Conservation (phyloP, 2,113 vertebrate species). For the Aegithalos caudatus region DNA sequence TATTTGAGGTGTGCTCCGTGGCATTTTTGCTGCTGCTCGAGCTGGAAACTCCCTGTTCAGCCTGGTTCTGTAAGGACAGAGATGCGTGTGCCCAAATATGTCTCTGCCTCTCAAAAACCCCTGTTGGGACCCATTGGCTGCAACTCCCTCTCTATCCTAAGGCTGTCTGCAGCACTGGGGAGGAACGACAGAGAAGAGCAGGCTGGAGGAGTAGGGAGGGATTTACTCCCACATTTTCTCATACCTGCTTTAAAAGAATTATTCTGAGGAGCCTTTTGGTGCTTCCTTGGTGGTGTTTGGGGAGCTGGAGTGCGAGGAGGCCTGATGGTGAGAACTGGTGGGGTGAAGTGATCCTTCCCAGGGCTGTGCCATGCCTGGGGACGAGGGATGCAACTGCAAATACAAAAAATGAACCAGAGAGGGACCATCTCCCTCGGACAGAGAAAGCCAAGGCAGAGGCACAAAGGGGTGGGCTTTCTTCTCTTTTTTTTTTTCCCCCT, state of each 20-base stretch:
- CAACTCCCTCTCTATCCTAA: neutral
- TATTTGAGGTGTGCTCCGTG: fast-evolving
- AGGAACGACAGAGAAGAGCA: fast-evolving
- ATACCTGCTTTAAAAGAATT: neutral
- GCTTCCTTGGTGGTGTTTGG: neutral
- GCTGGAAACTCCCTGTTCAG: neutral
- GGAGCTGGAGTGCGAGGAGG: neutral
- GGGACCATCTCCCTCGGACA: neutral
- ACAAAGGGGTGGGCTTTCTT: slow-evolving; percentile 20
- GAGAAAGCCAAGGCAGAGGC: neutral
- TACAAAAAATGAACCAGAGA: neutral
- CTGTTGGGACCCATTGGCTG: neutral
- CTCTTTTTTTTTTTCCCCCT: neutral
- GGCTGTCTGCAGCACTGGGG: neutral
- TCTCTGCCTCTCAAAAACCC: neutral
- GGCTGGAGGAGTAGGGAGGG: neutral
- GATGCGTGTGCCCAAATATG: fast-evolving
- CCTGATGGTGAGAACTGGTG: neutral
- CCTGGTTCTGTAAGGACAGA: neutral
- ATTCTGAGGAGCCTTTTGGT: neutral
- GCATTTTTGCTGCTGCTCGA: neutral
- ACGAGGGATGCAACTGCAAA: neutral
- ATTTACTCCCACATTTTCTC: neutral
- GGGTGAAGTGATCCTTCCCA: neutral
- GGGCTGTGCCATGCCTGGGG: neutral